phyloP scores from a whole-genome alignment of 2,888 invertebrate genomes.

The Drosophila setosimentum region DNA sequence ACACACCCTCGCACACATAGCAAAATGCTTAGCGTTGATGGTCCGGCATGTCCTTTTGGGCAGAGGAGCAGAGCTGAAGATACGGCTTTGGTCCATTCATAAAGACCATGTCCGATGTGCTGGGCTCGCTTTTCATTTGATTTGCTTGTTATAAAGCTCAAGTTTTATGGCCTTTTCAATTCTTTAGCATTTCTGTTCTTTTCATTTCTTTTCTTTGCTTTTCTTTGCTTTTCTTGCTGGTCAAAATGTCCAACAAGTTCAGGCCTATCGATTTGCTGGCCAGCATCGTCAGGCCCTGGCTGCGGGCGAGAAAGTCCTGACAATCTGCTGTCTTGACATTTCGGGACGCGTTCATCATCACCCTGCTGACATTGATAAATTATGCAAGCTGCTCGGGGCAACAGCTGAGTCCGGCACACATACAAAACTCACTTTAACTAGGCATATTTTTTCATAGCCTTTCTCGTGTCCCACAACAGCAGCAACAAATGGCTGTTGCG shows the following conservation, averaged over 20 bases:
- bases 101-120: slow-evolving; percentile 47
- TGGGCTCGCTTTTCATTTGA: slow-evolving; percentile 68
- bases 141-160: slow-evolving; percentile 80
- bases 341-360: slow-evolving; percentile 68
- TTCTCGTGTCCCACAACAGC: slow-evolving; percentile 4
- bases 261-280: slow-evolving; percentile 68
- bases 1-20: background rate
- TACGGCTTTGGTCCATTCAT: slow-evolving; percentile 46
- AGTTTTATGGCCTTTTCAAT: slow-evolving; percentile 74
- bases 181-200: slow-evolving; percentile 10
- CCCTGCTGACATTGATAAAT: slow-evolving; percentile 78
- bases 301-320: slow-evolving; percentile 18
- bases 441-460: slow-evolving; percentile 16
- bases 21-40: slow-evolving; percentile 62
- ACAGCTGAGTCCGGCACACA: slow-evolving; percentile 48
- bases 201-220: too few relatives aligned
- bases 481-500: slow-evolving; percentile 69
- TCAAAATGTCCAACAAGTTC: slow-evolving; percentile 62
- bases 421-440: slow-evolving; percentile 17
- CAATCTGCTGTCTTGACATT: slow-evolving; percentile 71
- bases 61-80: slow-evolving; percentile 3
- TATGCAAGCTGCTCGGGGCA: slow-evolving; percentile 61
- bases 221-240: slow-evolving; percentile 10
- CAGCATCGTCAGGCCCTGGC: slow-evolving; percentile 22
- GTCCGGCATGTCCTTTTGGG: slow-evolving; percentile 50